Evolutionary conservation across 2,888 invertebrate genomes (phyloP).

Genomic region (Omphaloscelis lunosa): DNA sequence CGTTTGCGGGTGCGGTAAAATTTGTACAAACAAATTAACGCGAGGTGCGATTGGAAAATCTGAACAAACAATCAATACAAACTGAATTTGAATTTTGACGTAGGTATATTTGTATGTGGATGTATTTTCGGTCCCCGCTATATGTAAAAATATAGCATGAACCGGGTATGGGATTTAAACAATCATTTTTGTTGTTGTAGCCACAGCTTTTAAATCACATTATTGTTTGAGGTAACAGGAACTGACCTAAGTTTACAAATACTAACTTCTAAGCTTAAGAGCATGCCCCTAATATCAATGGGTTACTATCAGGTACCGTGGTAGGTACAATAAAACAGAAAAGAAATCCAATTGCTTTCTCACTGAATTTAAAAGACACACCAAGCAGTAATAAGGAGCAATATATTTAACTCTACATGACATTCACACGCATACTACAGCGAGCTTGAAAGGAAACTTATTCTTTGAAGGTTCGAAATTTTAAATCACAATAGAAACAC

Average conservation of each 20-base stretch:
- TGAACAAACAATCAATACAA: constrained; percentile 81
- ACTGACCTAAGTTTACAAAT: too few relatives aligned
- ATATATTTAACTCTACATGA: constrained; percentile 46
- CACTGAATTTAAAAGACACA: constrained; percentile 1
- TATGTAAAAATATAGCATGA: constrained; percentile 50
- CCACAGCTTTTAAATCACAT: neutral
- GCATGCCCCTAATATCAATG: neutral
- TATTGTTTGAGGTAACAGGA: too few relatives aligned
- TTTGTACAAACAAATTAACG: constrained; percentile 87
- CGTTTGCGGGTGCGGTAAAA: constrained; percentile 81
- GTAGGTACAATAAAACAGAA: too few relatives aligned
- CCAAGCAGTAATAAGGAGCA: constrained; percentile 34
- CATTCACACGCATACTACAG: constrained; percentile 32
- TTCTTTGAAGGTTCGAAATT: constrained; percentile 53
- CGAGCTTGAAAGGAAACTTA: constrained; percentile 50
- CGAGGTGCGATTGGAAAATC: constrained; percentile 85
- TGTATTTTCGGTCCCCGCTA: constrained; percentile 34
- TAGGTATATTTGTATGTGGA: constrained; percentile 54
- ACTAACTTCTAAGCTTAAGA: neutral
- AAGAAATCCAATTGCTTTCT: neutral
- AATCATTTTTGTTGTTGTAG: neutral
- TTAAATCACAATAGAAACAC: constrained; percentile 69
- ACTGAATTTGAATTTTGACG: constrained; percentile 78
- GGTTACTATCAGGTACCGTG: too few relatives aligned
- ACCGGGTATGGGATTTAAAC: neutral